Evolutionary conservation across 1,140 invertebrate species (phyloP), one percentile per base, ranked within the genome.

Genomic region (Himalopsyche phryganea): DNA sequence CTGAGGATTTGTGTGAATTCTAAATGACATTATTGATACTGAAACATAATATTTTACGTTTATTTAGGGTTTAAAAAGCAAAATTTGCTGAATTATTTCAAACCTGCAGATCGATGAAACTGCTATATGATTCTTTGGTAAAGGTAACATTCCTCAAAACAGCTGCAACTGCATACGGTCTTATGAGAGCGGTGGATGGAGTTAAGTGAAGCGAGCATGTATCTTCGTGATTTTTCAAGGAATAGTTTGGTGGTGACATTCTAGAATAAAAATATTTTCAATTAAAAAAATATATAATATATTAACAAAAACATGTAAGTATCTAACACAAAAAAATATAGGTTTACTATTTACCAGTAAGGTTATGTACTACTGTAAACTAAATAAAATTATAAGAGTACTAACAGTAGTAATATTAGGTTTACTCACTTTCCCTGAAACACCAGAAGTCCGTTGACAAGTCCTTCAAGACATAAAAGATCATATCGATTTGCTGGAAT

Each of bases 401-500:
- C n/a, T n/a, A n/a, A n/a, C n/a, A n/a, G n/a, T n/a, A n/a, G n/a
- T n/a, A n/a, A n/a, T n/a, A n/a, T n/a, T n/a, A n/a, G n/a, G n/a
- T n/a, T 45, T 44, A 80, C 82, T 79, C 79, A 91, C 91, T 91
- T 92, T 70, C 89, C 86, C 69, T 89, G 83, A 72, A 98, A 99
- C 38, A 99, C 85, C 20, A 88, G 74, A 17, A 99, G 75, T 6
- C 91, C 93, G 65, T 84, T 83, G 6, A 85, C 83, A 1, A 99
- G 76, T 10, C 98, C 96, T 81, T 99, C 97, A 2, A 98, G 71
- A 69, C 96, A 98, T 1, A 99, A 75, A 44, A 99, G 78, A 77
- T 99, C 97, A 79, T 98, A 98, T 69, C 97, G 84, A 76, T 99
- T 99, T 1, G 98, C 98, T 15, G 96, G 96, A 68, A 99, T 90